These are phyloP conservation scores for Nycteola revayana DNA, from an alignment of 2,888 invertebrate species.

Conservation along the genomic window DNA sequence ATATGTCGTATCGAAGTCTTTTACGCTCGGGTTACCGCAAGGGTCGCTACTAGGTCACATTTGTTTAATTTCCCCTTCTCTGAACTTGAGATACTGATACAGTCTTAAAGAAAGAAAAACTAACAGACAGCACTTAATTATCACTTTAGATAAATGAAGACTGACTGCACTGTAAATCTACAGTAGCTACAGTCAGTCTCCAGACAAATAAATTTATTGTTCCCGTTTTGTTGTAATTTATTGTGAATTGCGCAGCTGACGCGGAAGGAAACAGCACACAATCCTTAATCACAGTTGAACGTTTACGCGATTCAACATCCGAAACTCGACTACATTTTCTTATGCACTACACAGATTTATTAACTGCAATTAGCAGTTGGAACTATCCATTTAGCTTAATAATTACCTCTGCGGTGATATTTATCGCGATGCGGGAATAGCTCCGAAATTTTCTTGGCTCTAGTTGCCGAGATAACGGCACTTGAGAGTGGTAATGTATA, in stretches of 20 bases:
- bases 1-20: constrained; percentile 24
- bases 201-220: constrained; percentile 29
- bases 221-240: constrained; percentile 23
- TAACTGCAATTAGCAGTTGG: constrained; percentile 36
- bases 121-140: constrained; percentile 22
- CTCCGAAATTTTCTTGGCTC: constrained; percentile 38
- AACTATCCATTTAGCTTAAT: constrained; percentile 33
- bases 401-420: constrained; percentile 36
- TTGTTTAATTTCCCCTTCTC: constrained; percentile 26
- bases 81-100: constrained; percentile 17
- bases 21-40: constrained; percentile 21
- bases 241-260: constrained; percentile 10
- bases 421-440: constrained; percentile 22
- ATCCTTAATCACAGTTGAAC: constrained; percentile 21
- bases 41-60: constrained; percentile 23
- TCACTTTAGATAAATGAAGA: constrained; percentile 23
- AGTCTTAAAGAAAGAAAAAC: constrained; percentile 15
- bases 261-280: constrained; percentile 1
- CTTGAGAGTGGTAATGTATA: constrained; percentile 33
- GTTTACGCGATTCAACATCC: constrained; percentile 15
- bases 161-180: constrained; percentile 21
- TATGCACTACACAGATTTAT: constrained; percentile 36
- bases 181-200: constrained; percentile 2
- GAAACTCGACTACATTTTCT: constrained; percentile 24
- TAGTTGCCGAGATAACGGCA: constrained; percentile 32